These are phyloP conservation scores for Xyrichtys novacula DNA, from an alignment of 2,797 vertebrate genomes.

Conservation along the genomic window DNA sequence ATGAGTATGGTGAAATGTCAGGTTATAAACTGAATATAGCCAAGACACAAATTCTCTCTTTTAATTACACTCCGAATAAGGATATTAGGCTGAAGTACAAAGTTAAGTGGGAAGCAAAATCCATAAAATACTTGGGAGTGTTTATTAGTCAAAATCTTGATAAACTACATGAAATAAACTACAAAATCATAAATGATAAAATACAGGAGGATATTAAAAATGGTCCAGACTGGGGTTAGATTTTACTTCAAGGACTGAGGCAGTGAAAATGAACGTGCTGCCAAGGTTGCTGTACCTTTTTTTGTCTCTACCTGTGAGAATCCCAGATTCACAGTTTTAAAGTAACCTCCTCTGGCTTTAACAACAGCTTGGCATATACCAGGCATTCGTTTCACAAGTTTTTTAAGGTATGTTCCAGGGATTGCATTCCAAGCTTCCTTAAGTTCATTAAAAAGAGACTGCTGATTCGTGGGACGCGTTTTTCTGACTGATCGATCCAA, in stretches of 20 bases:
- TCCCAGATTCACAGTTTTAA: conserved; percentile 5
- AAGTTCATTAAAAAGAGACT: too few species aligned
- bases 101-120: neutral
- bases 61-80: conserved; percentile 8
- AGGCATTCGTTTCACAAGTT: too few species aligned
- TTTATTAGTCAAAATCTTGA: neutral
- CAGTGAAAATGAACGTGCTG: neutral
- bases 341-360: too few species aligned
- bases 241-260: neutral
- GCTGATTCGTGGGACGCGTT: too few species aligned
- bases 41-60: conserved; percentile 1
- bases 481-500: too few species aligned
- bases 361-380: conserved; percentile 4
- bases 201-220: neutral
- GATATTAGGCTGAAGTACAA: neutral
- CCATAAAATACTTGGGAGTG: conserved; percentile 1
- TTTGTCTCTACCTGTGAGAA: neutral
- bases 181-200: neutral
- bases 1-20: neutral
- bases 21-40: conserved; percentile 4
- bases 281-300: conserved; percentile 1
- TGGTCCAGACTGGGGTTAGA: neutral
- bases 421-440: too few species aligned
- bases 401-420: too few species aligned
- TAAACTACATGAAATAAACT: neutral